These are phyloP conservation scores for Drosophila setosimentum DNA, from an alignment of 2,888 invertebrate genomes.

Conservation along the genomic window DNA sequence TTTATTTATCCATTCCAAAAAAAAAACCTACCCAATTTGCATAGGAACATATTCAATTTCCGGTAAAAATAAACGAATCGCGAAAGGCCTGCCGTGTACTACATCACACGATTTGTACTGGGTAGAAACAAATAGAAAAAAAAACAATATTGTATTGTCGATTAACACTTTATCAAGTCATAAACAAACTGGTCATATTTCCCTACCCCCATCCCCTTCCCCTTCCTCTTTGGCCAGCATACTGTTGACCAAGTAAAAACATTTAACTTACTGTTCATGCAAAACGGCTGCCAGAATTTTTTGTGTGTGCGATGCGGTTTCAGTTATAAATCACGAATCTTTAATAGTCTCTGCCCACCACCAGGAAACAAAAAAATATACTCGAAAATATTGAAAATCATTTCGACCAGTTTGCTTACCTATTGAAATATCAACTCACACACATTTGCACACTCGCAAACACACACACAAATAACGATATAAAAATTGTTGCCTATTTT, in stretches of 20 bases:
- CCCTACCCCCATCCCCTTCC: conserved; percentile 5
- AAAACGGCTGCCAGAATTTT: conserved; percentile 17
- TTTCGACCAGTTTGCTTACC: conserved; percentile 46
- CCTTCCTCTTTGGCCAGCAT: neutral
- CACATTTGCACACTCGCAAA: conserved; percentile 8
- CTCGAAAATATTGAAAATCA: conserved; percentile 55
- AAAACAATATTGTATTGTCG: conserved; percentile 35
- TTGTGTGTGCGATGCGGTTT: conserved; percentile 22
- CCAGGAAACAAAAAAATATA: neutral
- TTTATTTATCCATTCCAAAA: neutral
- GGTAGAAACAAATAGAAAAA: conserved; percentile 22
- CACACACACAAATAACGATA: conserved; percentile 13
- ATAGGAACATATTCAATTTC: conserved; percentile 18
- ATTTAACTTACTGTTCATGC: conserved; percentile 54
- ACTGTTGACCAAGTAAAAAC: conserved; percentile 41
- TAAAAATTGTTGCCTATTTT: conserved; percentile 66
- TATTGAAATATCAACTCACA: conserved; percentile 19
- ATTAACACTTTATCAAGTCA: conserved; percentile 56
- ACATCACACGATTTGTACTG: conserved; percentile 14
- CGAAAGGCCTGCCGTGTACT: neutral
- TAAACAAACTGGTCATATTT: conserved; percentile 34
- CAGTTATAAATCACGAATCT: conserved; percentile 74
- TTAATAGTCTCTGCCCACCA: conserved; percentile 62
- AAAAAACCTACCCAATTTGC: neutral
- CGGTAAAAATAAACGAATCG: neutral